phyloP scores from a whole-genome alignment of 53 echinoderm and acorn worm species.

The Apostichopus leukothele region DNA sequence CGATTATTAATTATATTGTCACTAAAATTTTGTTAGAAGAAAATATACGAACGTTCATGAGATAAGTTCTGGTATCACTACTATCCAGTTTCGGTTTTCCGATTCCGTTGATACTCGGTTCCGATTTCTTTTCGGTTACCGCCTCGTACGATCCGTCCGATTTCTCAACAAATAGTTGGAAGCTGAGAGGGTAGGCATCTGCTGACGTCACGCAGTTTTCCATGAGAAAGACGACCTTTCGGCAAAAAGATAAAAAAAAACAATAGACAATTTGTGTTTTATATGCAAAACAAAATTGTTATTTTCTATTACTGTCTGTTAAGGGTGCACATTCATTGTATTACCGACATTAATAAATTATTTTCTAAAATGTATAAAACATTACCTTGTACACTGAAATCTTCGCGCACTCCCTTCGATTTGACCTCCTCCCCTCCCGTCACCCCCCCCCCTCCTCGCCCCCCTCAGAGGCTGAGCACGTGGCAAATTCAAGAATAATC shows the following conservation, averaged over 20 bases:
- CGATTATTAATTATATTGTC: no score
- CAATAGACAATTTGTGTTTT: background rate
- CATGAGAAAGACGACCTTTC: constrained; percentile 55
- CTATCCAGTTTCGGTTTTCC: constrained; percentile 70
- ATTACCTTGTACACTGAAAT: no score
- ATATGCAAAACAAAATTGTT: no score
- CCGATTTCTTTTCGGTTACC: constrained; percentile 65
- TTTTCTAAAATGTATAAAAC: no score
- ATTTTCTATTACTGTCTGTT: no score
- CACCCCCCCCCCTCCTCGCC: no score
- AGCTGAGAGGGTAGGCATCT: constrained; percentile 70
- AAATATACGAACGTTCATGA: constrained; percentile 57
- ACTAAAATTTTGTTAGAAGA: no score
- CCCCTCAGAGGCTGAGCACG: no score
- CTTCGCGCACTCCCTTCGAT: no score
- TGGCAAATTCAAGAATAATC: no score
- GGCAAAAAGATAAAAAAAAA: background rate
- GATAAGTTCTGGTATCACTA: constrained; percentile 57
- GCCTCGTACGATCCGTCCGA: constrained; percentile 59
- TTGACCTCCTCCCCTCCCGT: no score
- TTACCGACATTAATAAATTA: no score
- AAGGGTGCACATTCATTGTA: background rate
- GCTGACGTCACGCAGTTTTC: constrained; percentile 80
- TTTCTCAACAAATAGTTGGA: constrained; percentile 66
- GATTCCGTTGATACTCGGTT: constrained; percentile 64